Evolutionary conservation across 2,797 vertebrate species (phyloP).

Genomic region (Leptodactylus fallax): DNA sequence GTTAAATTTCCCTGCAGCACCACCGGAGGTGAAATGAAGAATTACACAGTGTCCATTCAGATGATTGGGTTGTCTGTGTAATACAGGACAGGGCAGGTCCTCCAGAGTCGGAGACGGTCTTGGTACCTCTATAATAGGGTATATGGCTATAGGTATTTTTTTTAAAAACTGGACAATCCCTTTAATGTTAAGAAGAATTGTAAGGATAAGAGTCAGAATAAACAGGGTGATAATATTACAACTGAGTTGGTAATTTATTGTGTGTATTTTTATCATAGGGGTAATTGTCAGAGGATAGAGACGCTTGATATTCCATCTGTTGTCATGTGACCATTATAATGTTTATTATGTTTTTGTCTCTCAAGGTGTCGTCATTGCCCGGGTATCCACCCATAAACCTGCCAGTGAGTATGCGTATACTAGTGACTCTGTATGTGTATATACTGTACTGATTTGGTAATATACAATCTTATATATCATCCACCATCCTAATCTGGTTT

Average conservation of each 20-base stretch:
- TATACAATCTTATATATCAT: background rate
- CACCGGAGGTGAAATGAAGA: no score
- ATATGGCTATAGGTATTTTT: no score
- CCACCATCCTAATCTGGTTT: background rate
- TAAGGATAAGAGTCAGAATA: no score
- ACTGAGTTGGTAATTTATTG: background rate
- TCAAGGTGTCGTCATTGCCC: slow-evolving; percentile 21
- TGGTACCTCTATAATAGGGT: no score
- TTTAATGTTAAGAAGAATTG: background rate
- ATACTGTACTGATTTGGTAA: background rate
- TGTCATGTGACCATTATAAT: background rate
- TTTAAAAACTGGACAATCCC: background rate
- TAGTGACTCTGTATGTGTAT: background rate
- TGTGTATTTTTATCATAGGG: slow-evolving; percentile 36
- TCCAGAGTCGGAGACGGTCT: no score
- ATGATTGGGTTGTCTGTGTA: no score
- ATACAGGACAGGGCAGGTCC: no score
- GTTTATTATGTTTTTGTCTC: background rate
- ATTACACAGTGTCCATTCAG: no score
- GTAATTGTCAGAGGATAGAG: slow-evolving; percentile 21
- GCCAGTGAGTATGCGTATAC: slow-evolving; percentile 58
- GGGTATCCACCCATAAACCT: slow-evolving; percentile 34
- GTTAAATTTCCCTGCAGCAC: no score
- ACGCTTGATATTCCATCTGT: background rate
- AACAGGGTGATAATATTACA: background rate